Conservation (phyloP, 2,797 vertebrate species). For the Microctenopoma steveboyesi region DNA sequence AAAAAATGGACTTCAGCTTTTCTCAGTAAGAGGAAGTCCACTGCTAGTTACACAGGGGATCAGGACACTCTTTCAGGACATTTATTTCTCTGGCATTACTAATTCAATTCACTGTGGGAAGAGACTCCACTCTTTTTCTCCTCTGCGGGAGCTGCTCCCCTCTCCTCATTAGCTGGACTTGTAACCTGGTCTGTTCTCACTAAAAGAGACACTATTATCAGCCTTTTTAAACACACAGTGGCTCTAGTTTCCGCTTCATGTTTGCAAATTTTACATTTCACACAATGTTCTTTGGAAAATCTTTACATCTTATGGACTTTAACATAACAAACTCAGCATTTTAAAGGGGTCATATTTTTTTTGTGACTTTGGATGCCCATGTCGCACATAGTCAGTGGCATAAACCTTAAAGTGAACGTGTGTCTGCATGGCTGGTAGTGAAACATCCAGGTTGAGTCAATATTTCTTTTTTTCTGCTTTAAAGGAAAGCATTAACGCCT, state of each 20-base stretch:
- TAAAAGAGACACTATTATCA: conserved; percentile 19
- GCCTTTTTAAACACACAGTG: conserved; percentile 15
- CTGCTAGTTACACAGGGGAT: conserved; percentile 69
- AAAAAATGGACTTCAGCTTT: conserved; percentile 23
- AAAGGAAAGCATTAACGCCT: too few species aligned
- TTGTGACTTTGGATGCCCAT: too few species aligned
- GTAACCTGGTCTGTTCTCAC: conserved; percentile 62
- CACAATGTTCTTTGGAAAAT: conserved; percentile 30
- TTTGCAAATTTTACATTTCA: conserved; percentile 34
- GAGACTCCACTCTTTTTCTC: conserved; percentile 66
- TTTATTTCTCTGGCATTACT: conserved; percentile 81
- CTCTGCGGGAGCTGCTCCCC: conserved; percentile 56
- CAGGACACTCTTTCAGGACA: conserved; percentile 74
- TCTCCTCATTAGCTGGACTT: conserved; percentile 60
- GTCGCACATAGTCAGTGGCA: too few species aligned
- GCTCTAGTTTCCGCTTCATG: neutral
- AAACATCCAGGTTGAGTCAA: too few species aligned
- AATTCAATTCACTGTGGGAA: conserved; percentile 83
- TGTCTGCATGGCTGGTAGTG: too few species aligned
- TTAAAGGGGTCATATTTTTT: neutral
- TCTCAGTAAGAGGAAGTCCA: conserved; percentile 61
- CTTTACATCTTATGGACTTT: conserved; percentile 10
- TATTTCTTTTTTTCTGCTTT: too few species aligned
- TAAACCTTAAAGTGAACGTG: too few species aligned
- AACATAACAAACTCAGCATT: conserved; percentile 28